phyloP scores from a whole-genome alignment of 2,888 invertebrate species.

The Mantis religiosa region DNA sequence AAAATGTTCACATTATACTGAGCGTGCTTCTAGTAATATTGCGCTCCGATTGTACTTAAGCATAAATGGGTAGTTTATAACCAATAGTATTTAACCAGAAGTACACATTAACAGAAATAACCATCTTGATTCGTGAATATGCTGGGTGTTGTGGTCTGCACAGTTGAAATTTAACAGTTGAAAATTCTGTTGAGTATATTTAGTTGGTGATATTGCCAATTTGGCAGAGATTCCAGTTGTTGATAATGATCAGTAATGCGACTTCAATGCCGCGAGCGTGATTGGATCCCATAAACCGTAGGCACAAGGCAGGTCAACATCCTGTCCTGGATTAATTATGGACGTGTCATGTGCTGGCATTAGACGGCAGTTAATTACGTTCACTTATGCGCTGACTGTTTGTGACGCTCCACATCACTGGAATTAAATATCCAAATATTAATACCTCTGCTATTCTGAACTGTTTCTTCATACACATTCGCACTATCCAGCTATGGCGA shows the following conservation, averaged over 20 bases:
- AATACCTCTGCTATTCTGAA: background rate
- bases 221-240: background rate
- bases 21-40: too few relatives aligned
- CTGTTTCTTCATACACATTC: background rate
- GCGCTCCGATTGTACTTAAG: too few relatives aligned
- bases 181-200: background rate
- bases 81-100: too few relatives aligned
- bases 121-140: too few relatives aligned
- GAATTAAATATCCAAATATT: background rate
- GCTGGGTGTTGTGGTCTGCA: too few relatives aligned
- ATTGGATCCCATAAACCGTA: background rate
- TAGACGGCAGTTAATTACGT: background rate
- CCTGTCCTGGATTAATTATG: background rate
- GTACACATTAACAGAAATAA: too few relatives aligned
- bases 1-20: too few relatives aligned
- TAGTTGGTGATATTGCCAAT: background rate
- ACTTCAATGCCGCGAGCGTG: background rate
- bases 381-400: background rate
- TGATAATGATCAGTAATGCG: background rate
- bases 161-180: too few relatives aligned
- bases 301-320: background rate
- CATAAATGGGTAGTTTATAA: too few relatives aligned
- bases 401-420: background rate
- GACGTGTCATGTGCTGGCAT: background rate
- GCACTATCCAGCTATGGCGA: too few relatives aligned